Conservation (phyloP, 2,113 vertebrate genomes). For the Oxyura jamaicensis region DNA sequence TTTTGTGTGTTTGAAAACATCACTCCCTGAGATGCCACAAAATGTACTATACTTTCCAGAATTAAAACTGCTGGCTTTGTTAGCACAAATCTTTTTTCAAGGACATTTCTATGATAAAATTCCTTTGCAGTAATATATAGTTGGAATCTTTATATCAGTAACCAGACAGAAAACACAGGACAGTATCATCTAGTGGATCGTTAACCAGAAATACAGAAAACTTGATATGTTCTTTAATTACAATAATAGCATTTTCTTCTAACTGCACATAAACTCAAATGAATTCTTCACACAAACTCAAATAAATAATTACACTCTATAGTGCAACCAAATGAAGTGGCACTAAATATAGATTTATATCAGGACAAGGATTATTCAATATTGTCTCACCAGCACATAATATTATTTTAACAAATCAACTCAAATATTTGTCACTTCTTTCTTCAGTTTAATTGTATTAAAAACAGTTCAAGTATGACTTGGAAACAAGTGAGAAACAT, state of each 20-base stretch:
- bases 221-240: background rate
- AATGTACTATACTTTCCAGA: background rate
- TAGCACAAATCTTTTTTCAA: background rate
- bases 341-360: background rate
- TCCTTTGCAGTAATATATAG: background rate
- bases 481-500: background rate
- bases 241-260: accelerated
- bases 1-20: background rate
- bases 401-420: background rate
- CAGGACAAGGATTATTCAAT: background rate
- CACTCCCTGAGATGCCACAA: background rate
- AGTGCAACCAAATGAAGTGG: background rate
- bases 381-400: background rate
- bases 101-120: background rate
- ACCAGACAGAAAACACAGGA: background rate
- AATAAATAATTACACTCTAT: background rate
- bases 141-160: background rate
- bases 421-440: background rate
- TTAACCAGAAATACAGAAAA: background rate
- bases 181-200: background rate
- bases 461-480: background rate
- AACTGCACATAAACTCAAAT: background rate
- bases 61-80: background rate
- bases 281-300: background rate
- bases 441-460: background rate